Evolutionary conservation across 1,140 invertebrate species (phyloP).

Genomic region (Stenopsyche tienmushanensis): DNA sequence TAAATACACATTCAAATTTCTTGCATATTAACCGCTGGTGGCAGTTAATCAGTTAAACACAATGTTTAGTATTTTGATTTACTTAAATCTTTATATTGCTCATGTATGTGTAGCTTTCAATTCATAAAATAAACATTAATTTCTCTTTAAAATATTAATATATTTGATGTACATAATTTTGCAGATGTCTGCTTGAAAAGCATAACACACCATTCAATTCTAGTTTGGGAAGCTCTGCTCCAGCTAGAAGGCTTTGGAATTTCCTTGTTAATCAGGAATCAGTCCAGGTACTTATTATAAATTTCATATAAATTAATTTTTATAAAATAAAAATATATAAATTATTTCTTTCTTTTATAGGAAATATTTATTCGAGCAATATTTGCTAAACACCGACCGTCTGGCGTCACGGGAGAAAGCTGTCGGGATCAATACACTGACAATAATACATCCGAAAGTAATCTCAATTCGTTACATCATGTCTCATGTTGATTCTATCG

Average conservation of each 20-base stretch:
- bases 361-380: constrained; percentile 95
- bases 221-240: constrained; percentile 72
- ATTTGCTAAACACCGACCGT: constrained; percentile 71
- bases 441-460: constrained; percentile 42
- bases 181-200: constrained; percentile 78
- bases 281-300: constrained; percentile 67
- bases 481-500: constrained; percentile 46
- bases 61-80: background rate
- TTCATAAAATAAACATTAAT: background rate
- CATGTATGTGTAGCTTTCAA: too few species aligned
- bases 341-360: constrained; percentile 37
- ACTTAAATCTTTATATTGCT: too few species aligned
- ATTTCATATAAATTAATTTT: background rate
- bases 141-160: background rate
- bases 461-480: constrained; percentile 34
- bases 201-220: constrained; percentile 93
- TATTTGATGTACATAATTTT: constrained; percentile 35
- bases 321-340: background rate
- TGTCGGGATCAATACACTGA: constrained; percentile 43
- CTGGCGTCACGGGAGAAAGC: constrained; percentile 47
- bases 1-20: too few species aligned
- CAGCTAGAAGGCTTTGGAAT: constrained; percentile 88
- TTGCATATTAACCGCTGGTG: too few species aligned
- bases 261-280: constrained; percentile 90
- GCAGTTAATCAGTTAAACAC: too few species aligned